phyloP scores from a whole-genome alignment of 1,140 invertebrate genomes.

The Pachyrhynchus sulphureomaculatus region DNA sequence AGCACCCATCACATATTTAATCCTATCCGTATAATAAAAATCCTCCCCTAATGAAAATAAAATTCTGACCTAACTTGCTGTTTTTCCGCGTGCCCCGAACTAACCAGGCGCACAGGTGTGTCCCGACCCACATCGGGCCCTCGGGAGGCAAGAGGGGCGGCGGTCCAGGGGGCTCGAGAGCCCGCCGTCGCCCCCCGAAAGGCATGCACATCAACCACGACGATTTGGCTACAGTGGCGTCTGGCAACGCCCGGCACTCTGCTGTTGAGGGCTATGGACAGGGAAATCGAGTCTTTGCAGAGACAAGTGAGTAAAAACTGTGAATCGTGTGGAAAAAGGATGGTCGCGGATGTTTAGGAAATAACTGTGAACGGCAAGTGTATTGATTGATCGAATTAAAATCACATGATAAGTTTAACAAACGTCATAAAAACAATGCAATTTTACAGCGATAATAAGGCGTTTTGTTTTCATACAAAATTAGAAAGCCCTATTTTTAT shows the following conservation, averaged over 20 bases:
- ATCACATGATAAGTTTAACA: no score
- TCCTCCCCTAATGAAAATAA: no score
- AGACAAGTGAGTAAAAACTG: constrained; percentile 76
- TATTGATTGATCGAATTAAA: no score
- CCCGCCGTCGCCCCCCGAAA: constrained; percentile 89
- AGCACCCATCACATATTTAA: no score
- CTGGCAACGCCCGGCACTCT: constrained; percentile 62
- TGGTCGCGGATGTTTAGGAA: no score
- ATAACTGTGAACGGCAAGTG: no score
- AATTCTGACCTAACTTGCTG: neutral
- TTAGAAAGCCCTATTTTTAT: no score
- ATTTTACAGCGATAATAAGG: no score
- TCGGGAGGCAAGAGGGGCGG: constrained; percentile 52
- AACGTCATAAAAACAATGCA: no score
- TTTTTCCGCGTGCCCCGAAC: constrained; percentile 14
- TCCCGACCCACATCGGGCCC: constrained; percentile 71
- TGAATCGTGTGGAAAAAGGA: no score
- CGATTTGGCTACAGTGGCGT: constrained; percentile 86
- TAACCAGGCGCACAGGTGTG: constrained; percentile 68
- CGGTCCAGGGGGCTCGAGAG: constrained; percentile 65
- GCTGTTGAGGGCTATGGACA: constrained; percentile 87
- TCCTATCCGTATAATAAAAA: no score
- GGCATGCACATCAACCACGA: constrained; percentile 98
- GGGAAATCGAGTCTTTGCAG: constrained; percentile 90
- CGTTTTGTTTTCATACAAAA: no score